Evolutionary conservation across 2,113 vertebrate genomes (phyloP), one percentile per base, ranked within the genome.

Genomic region (Sarotherodon lohbergeri): DNA sequence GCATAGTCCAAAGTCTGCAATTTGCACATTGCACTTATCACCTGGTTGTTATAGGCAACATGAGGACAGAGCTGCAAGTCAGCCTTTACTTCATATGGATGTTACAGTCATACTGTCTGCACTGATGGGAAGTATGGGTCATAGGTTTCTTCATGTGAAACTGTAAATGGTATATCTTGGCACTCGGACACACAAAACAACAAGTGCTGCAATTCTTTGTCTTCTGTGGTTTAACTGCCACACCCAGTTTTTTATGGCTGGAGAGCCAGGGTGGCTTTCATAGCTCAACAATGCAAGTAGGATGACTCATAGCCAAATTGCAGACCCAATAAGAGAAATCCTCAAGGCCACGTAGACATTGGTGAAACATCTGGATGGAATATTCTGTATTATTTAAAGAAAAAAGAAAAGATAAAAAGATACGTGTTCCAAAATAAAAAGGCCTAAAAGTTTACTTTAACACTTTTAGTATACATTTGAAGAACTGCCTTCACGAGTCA

Each of bases 211-310:
- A n/a, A n/a, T 66, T 85, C 90, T 91, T 93, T 93, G 90, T 93
- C 17, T 83, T 63, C 27, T 84, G 80, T 3, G 16, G 48, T 86
- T 90, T 82, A 79, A 78, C 83, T 88, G 82, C 93, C 95, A 95
- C 95, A 92, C 94, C 94, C 86, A 89, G 78, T 86, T 92, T 95
- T 95, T 85, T 88, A 90, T 86, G 63, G 56, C 73, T 55, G 39
- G 66, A 81, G 48, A 88, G 81, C 90, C 48, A 90, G 59, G 81
- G 89, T 81, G 82, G 88, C 83, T 85, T 88, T 86, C 17, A 78
- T 36, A 87, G 63, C 39, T 73, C 22, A 88, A 66, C 54, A 85
- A 76, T 87, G 71, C 52, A 22, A 22, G 4, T 17, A 88, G 24
- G 55, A 86, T 90, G 86, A 93, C 76, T 94, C 92, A 93, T 81